Percentiles rank a stretch among this genome's conserved stretches.
phyloP scores from a whole-genome alignment of 2,113 vertebrate genomes.

The Centropus unirufus region DNA sequence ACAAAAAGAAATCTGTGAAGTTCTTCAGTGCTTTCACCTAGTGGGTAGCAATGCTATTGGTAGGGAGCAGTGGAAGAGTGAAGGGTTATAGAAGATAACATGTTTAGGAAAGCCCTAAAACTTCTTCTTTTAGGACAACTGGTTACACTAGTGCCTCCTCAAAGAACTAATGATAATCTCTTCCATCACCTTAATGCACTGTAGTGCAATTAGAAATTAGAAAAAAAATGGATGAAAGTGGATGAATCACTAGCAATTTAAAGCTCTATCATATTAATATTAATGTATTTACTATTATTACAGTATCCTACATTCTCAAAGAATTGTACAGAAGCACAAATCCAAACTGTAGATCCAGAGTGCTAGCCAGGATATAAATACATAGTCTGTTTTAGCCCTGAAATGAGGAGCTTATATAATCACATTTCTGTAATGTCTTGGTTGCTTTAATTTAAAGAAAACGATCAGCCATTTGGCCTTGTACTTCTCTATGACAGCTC shows the following conservation, averaged over 20 bases:
- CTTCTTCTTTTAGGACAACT: neutral
- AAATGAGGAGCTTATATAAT: conserved; percentile 1
- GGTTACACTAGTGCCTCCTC: neutral
- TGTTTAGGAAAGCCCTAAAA: neutral
- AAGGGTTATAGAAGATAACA: neutral
- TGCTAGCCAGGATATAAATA: neutral
- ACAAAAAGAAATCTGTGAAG: conserved; percentile 34
- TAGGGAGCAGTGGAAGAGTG: neutral
- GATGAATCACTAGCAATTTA: neutral
- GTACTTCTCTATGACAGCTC: conserved; percentile 7
- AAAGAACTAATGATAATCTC: neutral
- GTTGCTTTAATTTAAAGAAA: conserved; percentile 28
- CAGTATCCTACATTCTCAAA: neutral
- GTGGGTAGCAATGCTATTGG: neutral
- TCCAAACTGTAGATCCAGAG: neutral
- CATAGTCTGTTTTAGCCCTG: neutral
- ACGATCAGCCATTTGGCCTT: neutral
- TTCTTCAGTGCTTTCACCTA: conserved; percentile 6
- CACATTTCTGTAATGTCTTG: conserved; percentile 17
- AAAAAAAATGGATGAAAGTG: neutral
- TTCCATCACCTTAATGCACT: neutral
- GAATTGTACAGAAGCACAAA: neutral
- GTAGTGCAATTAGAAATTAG: neutral
- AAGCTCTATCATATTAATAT: neutral
- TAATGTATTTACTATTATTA: neutral